Evolutionary conservation across 2,113 vertebrate species (phyloP), one percentile per base, ranked within the genome.

Genomic region (Motacilla alba): DNA sequence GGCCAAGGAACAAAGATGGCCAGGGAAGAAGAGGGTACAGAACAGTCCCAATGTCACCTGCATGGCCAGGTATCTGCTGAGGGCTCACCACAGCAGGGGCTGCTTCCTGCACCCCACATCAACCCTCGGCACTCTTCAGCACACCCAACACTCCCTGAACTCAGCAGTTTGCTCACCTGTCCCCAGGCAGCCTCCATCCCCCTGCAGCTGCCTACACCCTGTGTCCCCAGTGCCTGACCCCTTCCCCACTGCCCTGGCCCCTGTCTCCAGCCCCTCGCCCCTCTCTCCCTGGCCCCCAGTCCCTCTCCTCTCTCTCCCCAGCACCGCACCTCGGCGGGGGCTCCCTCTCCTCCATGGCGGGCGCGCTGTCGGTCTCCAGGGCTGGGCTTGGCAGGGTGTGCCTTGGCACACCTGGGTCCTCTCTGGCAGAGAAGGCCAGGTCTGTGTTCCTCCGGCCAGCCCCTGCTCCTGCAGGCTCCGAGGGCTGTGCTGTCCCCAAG

Each of bases 291-390:
- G 49, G 2, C 10, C 2, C 53, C 33, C 35, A 35, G 35, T 7
- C 35, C 35, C 35, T 2, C 6, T 44, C 33, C 49, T 55, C 33
- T 37, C 1, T 0, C 33, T 41, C 1, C 0, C 16, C 49, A 10
- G 27, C 22, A 84, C 33, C 10, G 60, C 93, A 97, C 96, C 96
- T 97, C 12, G 95, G 96, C 21, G 96, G 96, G 33, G 95, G 96
- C n/a, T 95, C 95, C 79, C 90, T 86, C 68, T 47, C 90, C 90
- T 96, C 95, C 94, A 96, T 96, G 80, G 41, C 2, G 55, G 66
- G 30, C 8, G 47, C 10, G 9, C 15, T 1, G 76, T 95, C 64
- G 89, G 20, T 2, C 21, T 95, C 93, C 95, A 95, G 39, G 94
- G 31, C 39, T 91, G 78, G 50, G 63, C 70, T 62, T 17, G 30